Base-by-base conservation (phyloP, 2,797 vertebrate genomes). In the Sciurus vulgaris region DNA sequence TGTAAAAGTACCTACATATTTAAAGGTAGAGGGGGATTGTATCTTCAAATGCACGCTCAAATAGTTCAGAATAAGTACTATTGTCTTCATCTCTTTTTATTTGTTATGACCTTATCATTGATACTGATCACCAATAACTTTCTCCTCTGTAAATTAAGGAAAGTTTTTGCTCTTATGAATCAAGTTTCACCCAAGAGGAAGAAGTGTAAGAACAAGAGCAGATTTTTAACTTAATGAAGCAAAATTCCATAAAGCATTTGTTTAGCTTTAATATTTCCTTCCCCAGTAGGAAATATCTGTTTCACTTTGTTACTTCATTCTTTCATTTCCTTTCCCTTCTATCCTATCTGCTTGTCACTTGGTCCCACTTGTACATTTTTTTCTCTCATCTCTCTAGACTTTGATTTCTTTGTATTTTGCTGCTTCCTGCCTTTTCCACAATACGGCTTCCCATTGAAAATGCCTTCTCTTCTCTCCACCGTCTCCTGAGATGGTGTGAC, bases 101-200 rank as follows among this genome's bases (percentile, higher is more conserved):
- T 20, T 56, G 18, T 56, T 56, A 22, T 56, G 54, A 56, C 54
- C 86, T 49, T 84, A 33, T 17, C 6, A 86, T 78, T 47, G 17
- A 56, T 47, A 24, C 4, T 81, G 47, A 33, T 12, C 70, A 54
- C 90, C n/a, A 88, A 15, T 70, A 38, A 51, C 72, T 78, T 91
- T 96, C 22, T 90, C 35, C 89, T 85, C 65, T 79, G 12, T 92
- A 89, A 83, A 54, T 63, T 86, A 59, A 87, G 56, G 63, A 86
- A 95, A 56, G 7, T n/a, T 35, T 92, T 92, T 86, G 41, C 69
- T 77, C 13, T 72, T 85, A 70, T 10, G 15, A 91, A 54, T 95
- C 24, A 74, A 54, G 44, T 79, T 92, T 95, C 95, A 74, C 8
- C 15, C 47, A 89, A 77, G 51, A 93, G 24, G 61, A 26, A 76